Base-by-base conservation (phyloP, 2,888 invertebrate species). In the Pterostichus madidus region DNA sequence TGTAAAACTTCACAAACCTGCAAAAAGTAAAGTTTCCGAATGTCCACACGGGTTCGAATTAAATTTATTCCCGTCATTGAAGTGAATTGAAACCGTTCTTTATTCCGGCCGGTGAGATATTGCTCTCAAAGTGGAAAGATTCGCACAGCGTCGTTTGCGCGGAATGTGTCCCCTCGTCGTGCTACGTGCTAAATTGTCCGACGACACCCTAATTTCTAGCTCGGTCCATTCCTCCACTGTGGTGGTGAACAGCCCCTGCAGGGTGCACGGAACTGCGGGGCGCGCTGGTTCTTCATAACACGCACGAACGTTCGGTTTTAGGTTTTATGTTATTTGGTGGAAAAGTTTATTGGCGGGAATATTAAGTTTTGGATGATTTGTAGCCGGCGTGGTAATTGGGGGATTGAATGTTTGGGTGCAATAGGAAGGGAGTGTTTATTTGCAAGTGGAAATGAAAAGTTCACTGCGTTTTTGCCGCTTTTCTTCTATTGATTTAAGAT, bases 161-260 rank as follows among this genome's bases (percentile, higher is more conserved):
- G 56, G 46, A 76, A 76, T 76, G 76, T 76, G 76, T 53, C 75
- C 52, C 49, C 15, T 71, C 44, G 39, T 15, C 13, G 6, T 6
- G 39, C 77, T 61, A 24, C 78, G 78, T 78, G 44, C 61, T 78
- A 78, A 78, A 78, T 78, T 78, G 78, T 78, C 61, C 78, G 59
- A 56, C 78, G 61, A 78, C 78, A 56, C 78, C 59, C 59, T 78
- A 78, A 78, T 78, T 78, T 44, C 78, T 44, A 13, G 56, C 56
- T 10, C 56, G 8, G 56, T 56, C 56, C 24, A 56, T 52, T 39
- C 39, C 59, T 17, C 59, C 15, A 59, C 24, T 24, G 24, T 24
- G 24, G 24, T 24, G 3, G 24, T 17, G 56, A 56, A 56, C 5
- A 5, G 17, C 1, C 39, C 5, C 39, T 39, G 39, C 8, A 24